These are phyloP conservation scores for Hippocampus mohnikei DNA, from an alignment of 2,113 vertebrate genomes.

Conservation along the genomic window DNA sequence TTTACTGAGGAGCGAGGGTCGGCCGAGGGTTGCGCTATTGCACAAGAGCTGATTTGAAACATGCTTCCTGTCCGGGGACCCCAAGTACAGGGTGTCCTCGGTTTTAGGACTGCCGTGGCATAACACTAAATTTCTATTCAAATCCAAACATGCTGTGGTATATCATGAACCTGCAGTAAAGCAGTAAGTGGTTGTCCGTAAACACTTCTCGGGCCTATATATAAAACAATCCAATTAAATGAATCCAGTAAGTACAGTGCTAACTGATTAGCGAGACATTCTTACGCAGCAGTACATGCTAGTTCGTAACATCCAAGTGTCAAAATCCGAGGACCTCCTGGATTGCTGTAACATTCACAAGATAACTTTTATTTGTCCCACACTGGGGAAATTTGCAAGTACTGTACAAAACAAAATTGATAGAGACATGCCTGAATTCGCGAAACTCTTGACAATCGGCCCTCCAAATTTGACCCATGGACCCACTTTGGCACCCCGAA, in stretches of 20 bases:
- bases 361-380: too few species aligned
- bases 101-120: neutral
- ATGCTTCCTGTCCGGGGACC: neutral
- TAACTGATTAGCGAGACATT: neutral
- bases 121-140: neutral
- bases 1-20: constrained; percentile 59
- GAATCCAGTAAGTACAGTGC: neutral
- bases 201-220: neutral
- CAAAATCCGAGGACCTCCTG: too few species aligned
- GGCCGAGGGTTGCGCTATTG: constrained; percentile 40
- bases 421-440: neutral
- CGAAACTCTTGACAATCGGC: neutral
- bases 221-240: neutral
- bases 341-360: neutral
- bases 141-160: neutral
- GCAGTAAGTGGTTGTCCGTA: neutral
- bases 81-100: neutral
- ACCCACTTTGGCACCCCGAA: neutral
- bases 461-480: neutral
- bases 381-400: too few species aligned
- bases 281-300: neutral
- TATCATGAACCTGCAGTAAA: neutral
- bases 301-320: too few species aligned
- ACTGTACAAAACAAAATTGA: neutral
- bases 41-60: constrained; percentile 42